Percentiles rank a stretch among this genome's conserved stretches.
Evolutionary conservation across 1,140 invertebrate species (phyloP).

Genomic region (Caerostris extrusa): DNA sequence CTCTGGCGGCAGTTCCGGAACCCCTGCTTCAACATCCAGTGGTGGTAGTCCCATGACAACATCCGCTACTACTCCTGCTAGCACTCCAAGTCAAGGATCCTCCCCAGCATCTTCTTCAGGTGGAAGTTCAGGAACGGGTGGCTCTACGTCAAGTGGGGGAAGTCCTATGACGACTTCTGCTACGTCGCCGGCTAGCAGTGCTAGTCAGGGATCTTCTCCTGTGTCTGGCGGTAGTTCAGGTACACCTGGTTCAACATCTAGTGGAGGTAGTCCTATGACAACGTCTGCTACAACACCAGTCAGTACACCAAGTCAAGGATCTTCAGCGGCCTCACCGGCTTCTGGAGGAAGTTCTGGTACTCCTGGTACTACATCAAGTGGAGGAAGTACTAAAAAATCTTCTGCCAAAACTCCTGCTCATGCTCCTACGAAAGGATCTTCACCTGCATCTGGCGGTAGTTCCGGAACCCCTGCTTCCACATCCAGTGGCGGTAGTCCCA

Average conservation of each 20-base stretch:
- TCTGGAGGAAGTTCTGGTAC: neutral
- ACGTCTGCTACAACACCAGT: neutral
- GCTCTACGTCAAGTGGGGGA: neutral
- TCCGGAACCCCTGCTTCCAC: neutral
- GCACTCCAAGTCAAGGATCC: neutral
- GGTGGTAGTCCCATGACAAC: neutral
- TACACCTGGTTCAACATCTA: neutral
- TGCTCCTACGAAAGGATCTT: neutral
- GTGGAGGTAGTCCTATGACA: neutral
- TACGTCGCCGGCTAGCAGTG: neutral
- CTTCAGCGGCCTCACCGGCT: neutral
- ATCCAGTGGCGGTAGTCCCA: neutral
- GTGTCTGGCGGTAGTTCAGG: neutral
- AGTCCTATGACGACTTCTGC: neutral
- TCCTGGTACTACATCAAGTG: neutral
- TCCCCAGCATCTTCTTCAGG: neutral
- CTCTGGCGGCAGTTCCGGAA: neutral
- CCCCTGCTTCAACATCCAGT: neutral
- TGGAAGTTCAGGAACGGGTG: neutral
- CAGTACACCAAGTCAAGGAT: neutral
- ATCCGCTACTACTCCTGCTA: conserved; percentile 5
- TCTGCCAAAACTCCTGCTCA: neutral
- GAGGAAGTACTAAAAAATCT: neutral
- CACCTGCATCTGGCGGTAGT: neutral
- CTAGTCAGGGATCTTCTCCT: neutral